phyloP scores from a whole-genome alignment of 1,140 invertebrate species.

The Streblospio benedicti region DNA sequence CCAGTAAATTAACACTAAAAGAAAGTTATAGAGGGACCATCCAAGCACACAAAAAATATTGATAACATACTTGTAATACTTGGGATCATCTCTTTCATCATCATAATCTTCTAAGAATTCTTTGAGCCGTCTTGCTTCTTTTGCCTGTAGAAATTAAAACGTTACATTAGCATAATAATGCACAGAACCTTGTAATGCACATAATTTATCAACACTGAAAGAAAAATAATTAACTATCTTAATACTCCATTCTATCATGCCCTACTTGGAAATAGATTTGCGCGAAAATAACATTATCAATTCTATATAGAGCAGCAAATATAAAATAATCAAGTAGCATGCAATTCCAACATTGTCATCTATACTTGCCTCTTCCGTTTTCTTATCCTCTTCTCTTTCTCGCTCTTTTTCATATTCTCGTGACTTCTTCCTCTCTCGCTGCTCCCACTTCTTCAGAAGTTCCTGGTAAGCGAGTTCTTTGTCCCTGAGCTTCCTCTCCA shows the following conservation, averaged over 20 bases:
- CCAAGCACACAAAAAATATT: too few relatives aligned
- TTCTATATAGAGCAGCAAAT: constrained; percentile 10
- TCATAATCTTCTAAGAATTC: constrained; percentile 98
- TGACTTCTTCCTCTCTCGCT: constrained; percentile 78
- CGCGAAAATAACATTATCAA: too few relatives aligned
- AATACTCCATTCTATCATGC: neutral
- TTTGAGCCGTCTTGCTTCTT: constrained; percentile 85
- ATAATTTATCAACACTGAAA: neutral
- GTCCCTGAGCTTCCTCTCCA: constrained; percentile 80
- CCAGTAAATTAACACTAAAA: too few relatives aligned
- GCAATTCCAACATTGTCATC: constrained; percentile 14
- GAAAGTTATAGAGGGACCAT: too few relatives aligned
- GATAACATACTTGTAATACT: constrained; percentile 93
- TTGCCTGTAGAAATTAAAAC: constrained; percentile 52
- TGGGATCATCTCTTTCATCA: constrained; percentile 90
- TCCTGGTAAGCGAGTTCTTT: constrained; percentile 86
- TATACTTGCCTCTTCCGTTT: constrained; percentile 58
- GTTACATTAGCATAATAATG: too few relatives aligned
- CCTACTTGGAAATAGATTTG: too few relatives aligned
- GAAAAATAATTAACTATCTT: neutral
- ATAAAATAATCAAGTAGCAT: neutral
- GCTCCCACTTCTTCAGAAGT: constrained; percentile 77
- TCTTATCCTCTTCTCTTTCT: constrained; percentile 71
- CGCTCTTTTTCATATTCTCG: constrained; percentile 87
- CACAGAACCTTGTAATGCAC: too few relatives aligned